Base-by-base conservation (phyloP, 1,140 invertebrate genomes). In the Camponotus pennsylvanicus region DNA sequence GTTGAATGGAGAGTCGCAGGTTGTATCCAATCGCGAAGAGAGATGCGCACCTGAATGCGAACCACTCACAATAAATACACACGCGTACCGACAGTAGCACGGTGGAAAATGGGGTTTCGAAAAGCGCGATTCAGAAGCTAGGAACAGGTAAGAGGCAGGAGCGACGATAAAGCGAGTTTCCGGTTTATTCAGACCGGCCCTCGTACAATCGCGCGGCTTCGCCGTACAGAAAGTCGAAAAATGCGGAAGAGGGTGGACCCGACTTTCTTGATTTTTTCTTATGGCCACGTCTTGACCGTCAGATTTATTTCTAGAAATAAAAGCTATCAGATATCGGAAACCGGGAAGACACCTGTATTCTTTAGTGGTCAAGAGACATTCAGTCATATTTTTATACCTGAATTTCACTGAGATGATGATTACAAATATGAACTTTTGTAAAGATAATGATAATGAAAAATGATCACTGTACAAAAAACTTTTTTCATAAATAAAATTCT, bases 101-200 rank as follows among this genome's bases (percentile, higher is more conserved):
- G 37, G 13, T 40, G 27, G 67, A 42, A 87, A 80, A 86, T 64
- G 67, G 59, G 37, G 27, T 42, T 27, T 67, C 69, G 32, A 69
- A 57, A 64, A 80, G 61, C 79, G 40, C 49, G 73, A 79, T 86
- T 83, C 13, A 80, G 86, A 34, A 77, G 80, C 66, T 69, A 45
- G 82, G 37, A 71, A 92, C 91, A 93, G 90, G 92, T 91, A 93
- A 92, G 42, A 89, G 86, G 69, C 89, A 92, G 86, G 76, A 61
- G 85, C 75, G 85, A 52, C 83, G 90, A 93, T 91, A 85, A 88
- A 92, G 88, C 92, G 92, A 90, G 91, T 94, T 93, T 94, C 94
- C 94, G 93, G 93, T 92, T 87, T 85, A 94, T 94, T 94, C 92
- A 92, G 42, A 37, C 42, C 9, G n/a, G 42, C 49, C 49, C 45